phyloP scores from a whole-genome alignment of 92 coral and sea anemone species.

The Phenganax subtilis region DNA sequence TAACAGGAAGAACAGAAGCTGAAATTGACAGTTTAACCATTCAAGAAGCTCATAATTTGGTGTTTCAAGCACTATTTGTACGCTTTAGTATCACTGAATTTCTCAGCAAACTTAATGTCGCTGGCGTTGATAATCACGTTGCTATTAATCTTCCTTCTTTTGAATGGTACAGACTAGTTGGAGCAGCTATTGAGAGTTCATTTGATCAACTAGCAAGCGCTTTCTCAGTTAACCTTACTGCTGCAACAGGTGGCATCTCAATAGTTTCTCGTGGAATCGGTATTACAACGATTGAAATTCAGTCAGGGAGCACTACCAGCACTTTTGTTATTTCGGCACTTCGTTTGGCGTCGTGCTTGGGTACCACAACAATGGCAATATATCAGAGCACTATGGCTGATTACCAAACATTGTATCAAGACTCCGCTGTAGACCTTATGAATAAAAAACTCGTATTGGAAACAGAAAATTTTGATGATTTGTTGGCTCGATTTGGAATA shows the following conservation, averaged over 20 bases:
- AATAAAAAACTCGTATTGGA: constrained; percentile 20
- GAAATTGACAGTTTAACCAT: constrained; percentile 27
- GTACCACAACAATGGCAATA: constrained; percentile 2
- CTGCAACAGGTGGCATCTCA: constrained; percentile 6
- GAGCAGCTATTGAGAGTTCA: constrained; percentile 23
- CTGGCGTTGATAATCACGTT: constrained; percentile 21
- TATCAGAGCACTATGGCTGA: background rate
- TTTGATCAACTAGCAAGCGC: constrained; percentile 34
- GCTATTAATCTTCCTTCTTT: constrained; percentile 32
- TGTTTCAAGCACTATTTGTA: constrained; percentile 2
- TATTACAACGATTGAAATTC: background rate
- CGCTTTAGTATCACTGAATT: constrained; percentile 23
- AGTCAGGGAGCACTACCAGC: background rate
- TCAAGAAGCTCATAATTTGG: constrained; percentile 23
- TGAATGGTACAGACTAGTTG: constrained; percentile 34
- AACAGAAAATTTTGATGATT: constrained; percentile 3
- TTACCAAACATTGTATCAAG: constrained; percentile 12
- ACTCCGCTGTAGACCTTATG: constrained; percentile 23
- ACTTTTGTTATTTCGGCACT: background rate
- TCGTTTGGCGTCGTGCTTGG: constrained; percentile 27
- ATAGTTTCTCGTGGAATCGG: constrained; percentile 2
- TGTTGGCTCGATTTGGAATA: background rate
- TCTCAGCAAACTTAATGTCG: constrained; percentile 3
- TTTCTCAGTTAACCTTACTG: constrained; percentile 16
- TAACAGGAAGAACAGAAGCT: constrained; percentile 20